phyloP scores from a whole-genome alignment of 2,797 vertebrate species.

The Oryzias sinensis region DNA sequence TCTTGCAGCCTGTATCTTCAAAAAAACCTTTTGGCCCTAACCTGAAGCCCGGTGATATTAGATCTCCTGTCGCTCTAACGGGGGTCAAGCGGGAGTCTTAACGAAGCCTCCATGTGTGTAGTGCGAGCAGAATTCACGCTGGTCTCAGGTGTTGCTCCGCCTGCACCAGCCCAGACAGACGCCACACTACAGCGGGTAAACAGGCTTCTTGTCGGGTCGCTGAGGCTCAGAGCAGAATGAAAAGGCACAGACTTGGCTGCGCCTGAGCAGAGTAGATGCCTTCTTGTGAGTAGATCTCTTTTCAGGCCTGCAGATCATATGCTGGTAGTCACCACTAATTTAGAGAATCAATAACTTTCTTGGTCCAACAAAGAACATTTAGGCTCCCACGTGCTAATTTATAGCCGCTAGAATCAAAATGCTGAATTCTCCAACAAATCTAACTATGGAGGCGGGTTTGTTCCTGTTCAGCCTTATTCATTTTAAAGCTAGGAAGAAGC shows the following conservation, averaged over 20 bases:
- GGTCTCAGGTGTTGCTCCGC: slow-evolving; percentile 26
- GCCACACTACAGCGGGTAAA: slow-evolving; percentile 26
- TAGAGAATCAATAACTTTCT: too few relatives aligned
- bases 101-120: slow-evolving; percentile 37
- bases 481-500: too few relatives aligned
- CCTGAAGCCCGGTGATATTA: slow-evolving; percentile 29
- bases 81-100: slow-evolving; percentile 26
- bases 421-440: too few relatives aligned
- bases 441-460: too few relatives aligned
- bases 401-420: too few relatives aligned
- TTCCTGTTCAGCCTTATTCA: too few relatives aligned
- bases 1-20: too few relatives aligned
- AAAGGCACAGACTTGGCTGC: slow-evolving; percentile 20
- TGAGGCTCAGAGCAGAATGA: slow-evolving; percentile 23
- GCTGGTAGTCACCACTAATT: too few relatives aligned
- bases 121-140: slow-evolving; percentile 26
- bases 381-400: too few relatives aligned
- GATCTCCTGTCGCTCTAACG: slow-evolving; percentile 32
- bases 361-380: too few relatives aligned
- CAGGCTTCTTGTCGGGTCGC: slow-evolving; percentile 31
- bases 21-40: slow-evolving; percentile 30
- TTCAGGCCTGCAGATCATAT: too few relatives aligned
- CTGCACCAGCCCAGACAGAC: slow-evolving; percentile 46
- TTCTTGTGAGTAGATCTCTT: too few relatives aligned
- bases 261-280: slow-evolving; percentile 19